Conservation (phyloP, 2,113 vertebrate species). For the Dromas ardeola region DNA sequence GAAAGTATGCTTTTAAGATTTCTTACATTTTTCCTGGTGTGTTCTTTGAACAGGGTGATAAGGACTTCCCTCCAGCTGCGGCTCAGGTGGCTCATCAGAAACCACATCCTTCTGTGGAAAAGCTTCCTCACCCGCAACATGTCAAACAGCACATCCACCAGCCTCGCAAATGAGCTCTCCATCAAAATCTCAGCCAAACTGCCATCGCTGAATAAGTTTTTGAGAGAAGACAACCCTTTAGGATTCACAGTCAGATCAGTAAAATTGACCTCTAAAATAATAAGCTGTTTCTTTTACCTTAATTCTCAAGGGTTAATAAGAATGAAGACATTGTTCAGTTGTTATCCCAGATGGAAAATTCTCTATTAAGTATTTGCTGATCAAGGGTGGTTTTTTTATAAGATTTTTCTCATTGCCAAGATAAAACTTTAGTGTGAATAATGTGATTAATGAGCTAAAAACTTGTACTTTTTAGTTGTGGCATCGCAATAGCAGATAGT, state of each 20-base stretch:
- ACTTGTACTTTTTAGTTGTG: conserved; percentile 7
- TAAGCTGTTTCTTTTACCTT: conserved; percentile 8
- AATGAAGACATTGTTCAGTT: background rate
- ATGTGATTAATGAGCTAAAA: background rate
- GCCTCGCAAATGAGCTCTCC: conserved; percentile 90
- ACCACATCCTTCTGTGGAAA: conserved; percentile 91
- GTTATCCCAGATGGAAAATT: background rate
- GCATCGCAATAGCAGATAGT: background rate
- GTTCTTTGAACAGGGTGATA: conserved; percentile 86
- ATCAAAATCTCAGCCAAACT: background rate
- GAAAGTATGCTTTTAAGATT: background rate
- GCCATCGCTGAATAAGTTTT: background rate
- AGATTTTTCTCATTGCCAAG: background rate
- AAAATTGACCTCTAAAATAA: conserved; percentile 2
- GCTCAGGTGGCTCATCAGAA: conserved; percentile 99
- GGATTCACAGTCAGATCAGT: background rate
- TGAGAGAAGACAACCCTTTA: background rate
- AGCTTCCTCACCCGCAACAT: conserved; percentile 81
- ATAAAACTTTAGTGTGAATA: background rate
- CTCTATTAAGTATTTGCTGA: background rate
- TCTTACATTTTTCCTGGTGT: background rate
- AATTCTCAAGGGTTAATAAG: conserved; percentile 9
- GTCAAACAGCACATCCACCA: conserved; percentile 95
- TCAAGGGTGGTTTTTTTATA: background rate
- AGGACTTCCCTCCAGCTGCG: conserved; percentile 95